A percentile compares a stretch with the other conserved stretches of the same genome.
Evolutionary conservation across 1,140 invertebrate genomes (phyloP).

Genomic region (Papilio xuthus): DNA sequence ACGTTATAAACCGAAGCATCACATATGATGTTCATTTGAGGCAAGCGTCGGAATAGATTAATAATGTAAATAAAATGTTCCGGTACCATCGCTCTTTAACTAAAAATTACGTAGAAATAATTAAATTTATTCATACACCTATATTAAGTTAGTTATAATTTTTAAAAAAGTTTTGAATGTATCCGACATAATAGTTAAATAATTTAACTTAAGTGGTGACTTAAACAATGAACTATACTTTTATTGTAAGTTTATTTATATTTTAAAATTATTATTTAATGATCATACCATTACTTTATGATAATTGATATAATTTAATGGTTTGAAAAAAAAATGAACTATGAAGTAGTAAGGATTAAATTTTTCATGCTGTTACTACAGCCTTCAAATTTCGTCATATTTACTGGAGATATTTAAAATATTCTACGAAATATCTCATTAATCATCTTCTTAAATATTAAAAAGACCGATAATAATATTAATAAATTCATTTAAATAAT

Average conservation of each 20-base stretch:
- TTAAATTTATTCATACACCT: background rate
- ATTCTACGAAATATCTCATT: too few relatives aligned
- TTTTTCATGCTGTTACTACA: too few relatives aligned
- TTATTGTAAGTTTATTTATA: background rate
- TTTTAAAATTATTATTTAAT: background rate
- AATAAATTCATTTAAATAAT: background rate
- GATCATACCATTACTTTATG: too few relatives aligned
- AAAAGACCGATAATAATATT: background rate
- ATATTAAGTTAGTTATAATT: background rate
- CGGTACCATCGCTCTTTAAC: background rate
- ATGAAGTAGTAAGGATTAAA: too few relatives aligned
- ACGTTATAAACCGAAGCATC: slow-evolving; percentile 5
- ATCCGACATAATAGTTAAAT: background rate
- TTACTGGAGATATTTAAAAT: too few relatives aligned
- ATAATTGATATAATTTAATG: too few relatives aligned
- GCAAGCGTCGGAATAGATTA: background rate
- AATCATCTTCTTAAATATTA: too few relatives aligned
- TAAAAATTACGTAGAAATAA: background rate
- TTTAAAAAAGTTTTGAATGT: background rate
- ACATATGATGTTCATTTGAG: background rate
- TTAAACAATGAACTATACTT: background rate
- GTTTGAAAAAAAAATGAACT: too few relatives aligned
- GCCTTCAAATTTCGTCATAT: too few relatives aligned
- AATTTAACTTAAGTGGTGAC: background rate
- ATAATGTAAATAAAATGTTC: background rate